Evolutionary conservation across 2,113 vertebrate species (phyloP).

Genomic region (Condylura cristata): DNA sequence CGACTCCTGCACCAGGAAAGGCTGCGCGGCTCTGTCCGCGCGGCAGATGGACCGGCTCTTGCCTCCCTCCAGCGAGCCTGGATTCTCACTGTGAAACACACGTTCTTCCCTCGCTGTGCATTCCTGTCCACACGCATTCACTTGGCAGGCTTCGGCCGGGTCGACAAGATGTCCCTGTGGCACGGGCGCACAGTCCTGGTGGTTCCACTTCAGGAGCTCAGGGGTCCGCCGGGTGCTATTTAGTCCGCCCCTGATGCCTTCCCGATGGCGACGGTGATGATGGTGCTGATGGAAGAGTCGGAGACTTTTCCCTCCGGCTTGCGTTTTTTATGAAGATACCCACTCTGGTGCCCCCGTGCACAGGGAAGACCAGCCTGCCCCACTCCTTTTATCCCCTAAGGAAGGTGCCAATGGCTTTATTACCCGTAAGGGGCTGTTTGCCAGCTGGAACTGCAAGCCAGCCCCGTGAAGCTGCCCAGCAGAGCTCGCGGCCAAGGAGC

Average conservation of each 20-base stretch:
- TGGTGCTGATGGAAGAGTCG: neutral
- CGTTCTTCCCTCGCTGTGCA: conserved; percentile 12
- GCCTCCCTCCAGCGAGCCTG: neutral
- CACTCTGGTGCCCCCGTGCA: neutral
- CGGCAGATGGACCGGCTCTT: conserved; percentile 6
- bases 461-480: neutral
- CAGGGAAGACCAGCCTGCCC: neutral
- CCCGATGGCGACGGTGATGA: neutral
- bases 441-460: neutral
- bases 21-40: neutral
- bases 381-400: neutral
- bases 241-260: neutral
- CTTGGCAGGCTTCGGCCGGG: neutral
- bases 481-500: neutral
- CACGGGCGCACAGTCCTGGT: conserved; percentile 45
- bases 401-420: conserved; percentile 22
- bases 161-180: neutral
- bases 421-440: conserved; percentile 7
- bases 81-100: neutral
- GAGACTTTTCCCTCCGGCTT: neutral
- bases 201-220: neutral
- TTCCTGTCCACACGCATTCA: conserved; percentile 41
- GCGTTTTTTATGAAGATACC: neutral
- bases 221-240: neutral
- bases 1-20: neutral